Percentiles rank a stretch among this genome's conserved stretches.
Conservation (phyloP, 2,113 vertebrate species). For the Thryonomys swinderianus region DNA sequence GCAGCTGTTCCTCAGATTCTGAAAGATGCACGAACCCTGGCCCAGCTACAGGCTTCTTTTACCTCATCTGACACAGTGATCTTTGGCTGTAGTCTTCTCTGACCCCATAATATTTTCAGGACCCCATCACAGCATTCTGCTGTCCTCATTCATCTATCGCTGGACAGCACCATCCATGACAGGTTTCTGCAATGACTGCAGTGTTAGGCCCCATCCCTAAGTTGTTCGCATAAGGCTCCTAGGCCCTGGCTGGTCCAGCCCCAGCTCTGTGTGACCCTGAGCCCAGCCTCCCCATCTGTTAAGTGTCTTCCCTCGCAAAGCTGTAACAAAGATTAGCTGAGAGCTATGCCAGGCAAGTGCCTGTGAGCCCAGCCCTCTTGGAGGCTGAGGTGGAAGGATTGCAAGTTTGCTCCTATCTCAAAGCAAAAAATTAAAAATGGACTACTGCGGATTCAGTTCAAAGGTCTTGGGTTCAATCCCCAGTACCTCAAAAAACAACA, state of each 20-base stretch:
- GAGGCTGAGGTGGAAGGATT: not conserved
- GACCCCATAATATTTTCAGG: not conserved
- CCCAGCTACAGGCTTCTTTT: not conserved
- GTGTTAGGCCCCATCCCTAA: not conserved
- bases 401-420: not conserved
- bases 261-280: not conserved
- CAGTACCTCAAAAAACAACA: not conserved
- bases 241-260: not conserved
- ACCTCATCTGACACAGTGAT: not conserved
- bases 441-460: not conserved
- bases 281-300: not conserved
- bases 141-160: not conserved
- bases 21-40: accelerated
- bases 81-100: not conserved
- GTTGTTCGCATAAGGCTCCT: not conserved
- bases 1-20: not conserved
- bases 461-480: not conserved
- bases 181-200: not conserved
- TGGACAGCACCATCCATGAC: not conserved
- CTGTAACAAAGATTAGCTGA: not conserved
- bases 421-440: not conserved
- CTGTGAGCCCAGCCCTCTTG: not conserved
- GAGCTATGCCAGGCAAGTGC: not conserved
- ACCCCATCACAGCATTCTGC: not conserved
- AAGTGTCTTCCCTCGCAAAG: not conserved